Evolutionary conservation across 2,113 vertebrate species (phyloP).

Genomic region (Chauna torquata): DNA sequence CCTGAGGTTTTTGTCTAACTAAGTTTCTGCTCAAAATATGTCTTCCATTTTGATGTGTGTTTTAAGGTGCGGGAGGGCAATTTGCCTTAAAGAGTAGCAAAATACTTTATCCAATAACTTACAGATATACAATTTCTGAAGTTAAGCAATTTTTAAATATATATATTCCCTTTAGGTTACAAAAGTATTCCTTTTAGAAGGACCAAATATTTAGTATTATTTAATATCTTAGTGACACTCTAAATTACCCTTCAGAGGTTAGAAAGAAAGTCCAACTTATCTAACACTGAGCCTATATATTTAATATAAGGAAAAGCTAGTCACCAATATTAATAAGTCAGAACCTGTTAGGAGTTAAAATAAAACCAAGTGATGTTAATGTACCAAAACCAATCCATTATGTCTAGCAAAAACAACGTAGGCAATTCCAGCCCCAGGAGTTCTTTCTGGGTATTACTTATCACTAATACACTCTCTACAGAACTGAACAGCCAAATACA

Average conservation of each 20-base stretch:
- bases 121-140: not conserved
- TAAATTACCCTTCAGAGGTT: not conserved
- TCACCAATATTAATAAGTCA: not conserved
- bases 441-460: constrained; percentile 34
- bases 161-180: not conserved
- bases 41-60: fast-evolving
- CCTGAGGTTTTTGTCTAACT: not conserved
- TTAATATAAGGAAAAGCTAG: not conserved
- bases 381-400: not conserved
- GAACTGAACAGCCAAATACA: constrained; percentile 10
- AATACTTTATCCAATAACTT: not conserved
- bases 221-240: not conserved
- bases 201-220: not conserved
- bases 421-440: constrained; percentile 19
- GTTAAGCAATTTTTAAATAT: not conserved
- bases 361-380: constrained; percentile 42
- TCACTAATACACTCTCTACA: not conserved
- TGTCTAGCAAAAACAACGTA: not conserved
- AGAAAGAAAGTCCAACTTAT: not conserved
- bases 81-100: not conserved
- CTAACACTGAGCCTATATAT: not conserved
- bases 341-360: not conserved
- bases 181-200: not conserved
- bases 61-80: not conserved
- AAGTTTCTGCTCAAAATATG: not conserved